Evolutionary conservation across 2,888 invertebrate species (phyloP).

Genomic region (Latheticus oryzae): DNA sequence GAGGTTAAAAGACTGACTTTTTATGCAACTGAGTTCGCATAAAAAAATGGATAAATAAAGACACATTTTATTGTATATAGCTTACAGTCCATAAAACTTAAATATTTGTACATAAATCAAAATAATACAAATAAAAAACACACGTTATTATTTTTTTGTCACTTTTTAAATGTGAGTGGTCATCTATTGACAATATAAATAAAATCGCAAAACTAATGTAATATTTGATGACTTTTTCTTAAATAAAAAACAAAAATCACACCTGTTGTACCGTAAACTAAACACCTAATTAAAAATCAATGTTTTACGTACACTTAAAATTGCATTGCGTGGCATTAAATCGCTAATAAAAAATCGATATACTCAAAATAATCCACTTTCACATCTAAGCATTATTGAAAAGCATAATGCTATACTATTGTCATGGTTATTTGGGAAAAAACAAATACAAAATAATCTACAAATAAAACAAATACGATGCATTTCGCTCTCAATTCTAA

Average conservation of each 20-base stretch:
- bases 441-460: conserved; percentile 7
- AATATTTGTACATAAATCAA: conserved; percentile 40
- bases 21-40: too few species aligned
- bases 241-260: conserved; percentile 24
- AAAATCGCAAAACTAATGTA: too few species aligned
- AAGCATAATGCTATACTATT: conserved; percentile 24
- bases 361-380: not conserved
- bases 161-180: too few species aligned
- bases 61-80: conserved; percentile 33
- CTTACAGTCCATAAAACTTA: conserved; percentile 34
- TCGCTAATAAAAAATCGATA: not conserved
- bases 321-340: conserved; percentile 32
- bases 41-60: conserved; percentile 14
- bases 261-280: conserved; percentile 17
- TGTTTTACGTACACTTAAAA: not conserved
- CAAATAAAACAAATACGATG: conserved; percentile 2
- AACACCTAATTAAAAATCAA: conserved; percentile 3
- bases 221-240: too few species aligned
- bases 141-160: conserved; percentile 9
- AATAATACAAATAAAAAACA: conserved; percentile 19
- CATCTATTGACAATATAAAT: too few species aligned
- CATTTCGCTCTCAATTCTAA: conserved; percentile 23
- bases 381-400: not conserved
- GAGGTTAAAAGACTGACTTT: too few species aligned
- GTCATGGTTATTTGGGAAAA: conserved; percentile 26